Evolutionary conservation across 2,888 invertebrate genomes (phyloP).

Genomic region (Latrodectus hesperus): DNA sequence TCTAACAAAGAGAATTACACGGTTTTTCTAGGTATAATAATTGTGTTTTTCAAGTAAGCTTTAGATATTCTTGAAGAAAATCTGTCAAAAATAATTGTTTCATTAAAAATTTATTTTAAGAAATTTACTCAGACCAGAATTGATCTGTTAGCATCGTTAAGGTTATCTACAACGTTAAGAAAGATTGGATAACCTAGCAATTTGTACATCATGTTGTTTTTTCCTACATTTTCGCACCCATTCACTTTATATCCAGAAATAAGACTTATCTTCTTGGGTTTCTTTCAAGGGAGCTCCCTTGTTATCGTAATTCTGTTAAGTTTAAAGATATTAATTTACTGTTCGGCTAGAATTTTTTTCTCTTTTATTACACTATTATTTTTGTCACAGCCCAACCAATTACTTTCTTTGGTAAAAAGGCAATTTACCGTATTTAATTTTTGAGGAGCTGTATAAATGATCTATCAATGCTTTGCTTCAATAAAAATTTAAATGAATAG

Average conservation of each 20-base stretch:
- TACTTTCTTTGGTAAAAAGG: background rate
- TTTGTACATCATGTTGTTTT: conserved; percentile 21
- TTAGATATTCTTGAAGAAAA: conserved; percentile 17
- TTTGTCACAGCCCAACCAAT: background rate
- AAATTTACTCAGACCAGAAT: conserved; percentile 15
- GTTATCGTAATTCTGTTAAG: conserved; percentile 11
- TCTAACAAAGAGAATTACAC: no score
- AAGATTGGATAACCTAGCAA: conserved; percentile 3
- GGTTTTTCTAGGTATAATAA: no score
- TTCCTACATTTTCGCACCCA: background rate
- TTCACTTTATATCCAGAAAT: conserved; percentile 4
- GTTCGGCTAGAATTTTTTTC: background rate
- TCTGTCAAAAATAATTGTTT: conserved; percentile 47
- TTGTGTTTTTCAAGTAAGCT: no score
- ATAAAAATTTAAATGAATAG: no score
- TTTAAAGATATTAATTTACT: conserved; percentile 27
- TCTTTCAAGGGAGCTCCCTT: conserved; percentile 22
- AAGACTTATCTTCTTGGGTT: conserved; percentile 19
- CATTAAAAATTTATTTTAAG: conserved; percentile 13
- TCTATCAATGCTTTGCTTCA: no score
- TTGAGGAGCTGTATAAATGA: no score
- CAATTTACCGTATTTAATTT: no score
- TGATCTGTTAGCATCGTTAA: conserved; percentile 36
- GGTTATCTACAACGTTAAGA: conserved; percentile 8
- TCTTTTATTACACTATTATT: background rate